Evolutionary conservation across 2,888 invertebrate genomes (phyloP).

Genomic region (Belgica antarctica): DNA sequence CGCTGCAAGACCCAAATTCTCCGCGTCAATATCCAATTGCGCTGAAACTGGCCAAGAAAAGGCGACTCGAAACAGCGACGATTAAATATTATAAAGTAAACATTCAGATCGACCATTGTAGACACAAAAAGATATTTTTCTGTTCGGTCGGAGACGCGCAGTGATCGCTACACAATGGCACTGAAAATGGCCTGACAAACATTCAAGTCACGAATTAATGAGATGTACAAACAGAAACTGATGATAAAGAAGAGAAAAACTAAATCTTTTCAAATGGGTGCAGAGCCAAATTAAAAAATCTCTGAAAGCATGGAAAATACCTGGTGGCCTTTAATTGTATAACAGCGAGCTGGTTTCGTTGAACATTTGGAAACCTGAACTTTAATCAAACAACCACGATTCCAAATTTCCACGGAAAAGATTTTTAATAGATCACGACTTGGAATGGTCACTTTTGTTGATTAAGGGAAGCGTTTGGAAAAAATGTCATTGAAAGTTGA

Average conservation of each 20-base stretch:
- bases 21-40: neutral
- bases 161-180: constrained; percentile 5
- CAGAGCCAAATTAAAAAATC: too few relatives aligned
- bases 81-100: constrained; percentile 15
- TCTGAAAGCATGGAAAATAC: neutral
- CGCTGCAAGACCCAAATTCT: too few relatives aligned
- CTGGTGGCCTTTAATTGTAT: constrained; percentile 33
- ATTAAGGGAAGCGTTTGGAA: too few relatives aligned
- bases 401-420: constrained; percentile 11
- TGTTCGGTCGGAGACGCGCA: neutral
- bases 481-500: too few relatives aligned
- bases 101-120: constrained; percentile 17
- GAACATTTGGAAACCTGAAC: constrained; percentile 2
- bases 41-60: neutral
- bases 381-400: constrained; percentile 34
- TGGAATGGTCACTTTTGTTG: too few relatives aligned
- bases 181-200: constrained; percentile 31
- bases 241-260: constrained; percentile 23
- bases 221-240: constrained; percentile 11
- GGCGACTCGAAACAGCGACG: neutral
- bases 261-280: constrained; percentile 29
- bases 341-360: constrained; percentile 5
- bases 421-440: too few relatives aligned
- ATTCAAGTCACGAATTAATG: constrained; percentile 41
- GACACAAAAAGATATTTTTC: too few relatives aligned